Percentiles rank a stretch among this genome's conserved stretches.
Evolutionary conservation across 2,113 vertebrate species (phyloP).

Genomic region (Pangasianodon hypophthalmus): DNA sequence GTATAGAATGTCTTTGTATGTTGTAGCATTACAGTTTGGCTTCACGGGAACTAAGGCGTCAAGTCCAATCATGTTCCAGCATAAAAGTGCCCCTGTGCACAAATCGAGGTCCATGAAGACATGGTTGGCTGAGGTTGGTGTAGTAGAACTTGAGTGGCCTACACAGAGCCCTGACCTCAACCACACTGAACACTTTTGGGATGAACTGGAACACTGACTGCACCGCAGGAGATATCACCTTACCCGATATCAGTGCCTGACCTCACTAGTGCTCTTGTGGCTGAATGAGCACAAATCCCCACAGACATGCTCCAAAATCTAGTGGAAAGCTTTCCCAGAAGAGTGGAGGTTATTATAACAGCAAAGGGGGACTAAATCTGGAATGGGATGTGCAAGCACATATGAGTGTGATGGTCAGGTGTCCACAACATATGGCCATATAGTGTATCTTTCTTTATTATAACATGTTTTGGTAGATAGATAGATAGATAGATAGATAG

Average conservation of each 20-base stretch:
- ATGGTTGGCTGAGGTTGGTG: neutral
- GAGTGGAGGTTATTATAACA: neutral
- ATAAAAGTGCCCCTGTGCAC: neutral
- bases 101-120: neutral
- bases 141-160: neutral
- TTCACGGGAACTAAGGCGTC: too few relatives aligned
- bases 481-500: neutral
- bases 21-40: too few relatives aligned
- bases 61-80: neutral
- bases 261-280: neutral
- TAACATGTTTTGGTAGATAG: neutral
- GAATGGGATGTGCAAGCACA: neutral
- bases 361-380: neutral
- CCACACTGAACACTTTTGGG: neutral
- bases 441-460: neutral
- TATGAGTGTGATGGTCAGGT: neutral
- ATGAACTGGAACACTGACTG: neutral
- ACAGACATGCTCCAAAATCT: neutral
- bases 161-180: neutral
- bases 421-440: neutral
- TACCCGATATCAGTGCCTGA: too few relatives aligned
- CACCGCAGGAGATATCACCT: neutral
- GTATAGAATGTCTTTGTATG: too few relatives aligned
- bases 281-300: neutral
- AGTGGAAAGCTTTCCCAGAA: neutral